Percentiles rank a stretch among this genome's conserved stretches.
Evolutionary conservation across 2,113 vertebrate genomes (phyloP).

Genomic region (Spea bombifrons): DNA sequence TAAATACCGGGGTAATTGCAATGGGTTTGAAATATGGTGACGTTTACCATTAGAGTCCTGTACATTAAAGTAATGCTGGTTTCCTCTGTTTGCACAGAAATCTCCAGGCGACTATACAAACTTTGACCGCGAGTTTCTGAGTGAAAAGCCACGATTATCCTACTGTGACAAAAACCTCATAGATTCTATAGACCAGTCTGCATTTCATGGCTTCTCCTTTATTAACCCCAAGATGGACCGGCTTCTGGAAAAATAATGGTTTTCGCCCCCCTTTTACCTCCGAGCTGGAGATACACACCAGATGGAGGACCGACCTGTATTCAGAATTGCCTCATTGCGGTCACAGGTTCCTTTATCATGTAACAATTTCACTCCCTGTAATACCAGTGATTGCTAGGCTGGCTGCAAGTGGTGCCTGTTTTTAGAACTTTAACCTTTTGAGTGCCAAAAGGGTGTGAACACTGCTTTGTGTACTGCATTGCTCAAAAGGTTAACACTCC

Average conservation of each 20-base stretch:
- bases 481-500: no score
- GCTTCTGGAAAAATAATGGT: slow-evolving; percentile 74
- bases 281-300: slow-evolving; percentile 25
- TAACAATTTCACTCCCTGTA: not conserved
- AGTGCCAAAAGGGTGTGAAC: no score
- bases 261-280: not conserved
- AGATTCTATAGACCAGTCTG: slow-evolving; percentile 93
- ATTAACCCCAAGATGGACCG: slow-evolving; percentile 87
- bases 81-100: slow-evolving; percentile 69
- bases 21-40: no score
- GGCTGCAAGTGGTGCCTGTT: not conserved
- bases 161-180: slow-evolving; percentile 93
- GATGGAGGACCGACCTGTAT: slow-evolving; percentile 14
- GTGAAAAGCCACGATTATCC: slow-evolving; percentile 89
- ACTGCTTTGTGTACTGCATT: no score
- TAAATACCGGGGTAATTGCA: no score
- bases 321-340: not conserved
- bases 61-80: no score
- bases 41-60: no score
- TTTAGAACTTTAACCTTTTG: not conserved
- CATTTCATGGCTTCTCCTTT: slow-evolving; percentile 91
- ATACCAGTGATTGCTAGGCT: not conserved
- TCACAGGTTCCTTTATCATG: not conserved
- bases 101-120: slow-evolving; percentile 87
- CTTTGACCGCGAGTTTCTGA: slow-evolving; percentile 96